A percentile compares a stretch with the other conserved stretches of the same genome.
These are phyloP conservation scores for Philotrypesis tridentata DNA, from an alignment of 1,140 invertebrate genomes.

Conservation along the genomic window DNA sequence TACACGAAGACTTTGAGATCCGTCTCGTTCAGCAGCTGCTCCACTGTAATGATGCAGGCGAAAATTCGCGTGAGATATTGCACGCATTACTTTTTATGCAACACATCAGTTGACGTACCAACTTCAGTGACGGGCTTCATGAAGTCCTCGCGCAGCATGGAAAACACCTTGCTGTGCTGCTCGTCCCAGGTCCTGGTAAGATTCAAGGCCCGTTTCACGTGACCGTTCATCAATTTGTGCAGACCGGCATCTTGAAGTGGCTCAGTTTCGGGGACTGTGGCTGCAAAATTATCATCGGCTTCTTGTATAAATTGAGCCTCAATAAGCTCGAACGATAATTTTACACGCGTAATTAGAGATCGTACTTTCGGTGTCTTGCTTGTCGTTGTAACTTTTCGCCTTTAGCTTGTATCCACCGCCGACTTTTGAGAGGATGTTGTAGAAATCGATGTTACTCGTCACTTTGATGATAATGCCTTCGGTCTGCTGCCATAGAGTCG, in stretches of 20 bases:
- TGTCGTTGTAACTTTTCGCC: not conserved
- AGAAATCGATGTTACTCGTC: constrained; percentile 84
- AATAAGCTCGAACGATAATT: too few relatives aligned
- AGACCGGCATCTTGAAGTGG: constrained; percentile 64
- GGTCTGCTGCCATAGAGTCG: constrained; percentile 77
- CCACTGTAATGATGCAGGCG: constrained; percentile 76
- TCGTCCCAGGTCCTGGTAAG: constrained; percentile 77
- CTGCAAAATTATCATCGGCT: too few relatives aligned
- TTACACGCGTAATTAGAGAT: too few relatives aligned
- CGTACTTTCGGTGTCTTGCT: not conserved
- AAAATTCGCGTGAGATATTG: not conserved
- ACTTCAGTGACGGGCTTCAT: constrained; percentile 87
- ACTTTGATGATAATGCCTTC: constrained; percentile 76
- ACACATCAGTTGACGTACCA: too few relatives aligned
- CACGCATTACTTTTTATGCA: too few relatives aligned
- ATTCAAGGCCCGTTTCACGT: constrained; percentile 78
- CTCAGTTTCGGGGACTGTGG: not conserved
- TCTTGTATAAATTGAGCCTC: too few relatives aligned
- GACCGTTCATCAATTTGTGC: constrained; percentile 81
- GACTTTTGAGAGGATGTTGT: constrained; percentile 82
- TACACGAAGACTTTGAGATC: constrained; percentile 80
- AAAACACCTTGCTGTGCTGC: constrained; percentile 79
- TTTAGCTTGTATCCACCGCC: not conserved
- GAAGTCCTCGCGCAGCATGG: constrained; percentile 80
- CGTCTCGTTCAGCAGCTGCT: constrained; percentile 81